Percentiles rank a stretch among this genome's conserved stretches.
Conservation (phyloP, 1,140 invertebrate species). For the Octopus bimaculoides region DNA sequence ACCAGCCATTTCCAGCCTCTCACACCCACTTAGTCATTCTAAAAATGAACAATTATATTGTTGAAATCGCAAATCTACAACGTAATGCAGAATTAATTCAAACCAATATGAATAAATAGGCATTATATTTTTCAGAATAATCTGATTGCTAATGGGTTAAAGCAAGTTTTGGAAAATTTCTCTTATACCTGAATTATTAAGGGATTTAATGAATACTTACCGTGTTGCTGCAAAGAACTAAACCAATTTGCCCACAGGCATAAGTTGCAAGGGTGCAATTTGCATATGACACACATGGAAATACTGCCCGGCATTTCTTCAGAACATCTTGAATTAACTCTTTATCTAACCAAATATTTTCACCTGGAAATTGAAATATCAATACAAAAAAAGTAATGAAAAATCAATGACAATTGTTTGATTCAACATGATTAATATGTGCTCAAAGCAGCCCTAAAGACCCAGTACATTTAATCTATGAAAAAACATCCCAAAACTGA, state of each 20-base stretch:
- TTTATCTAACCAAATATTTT: conserved; percentile 85
- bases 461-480: not conserved
- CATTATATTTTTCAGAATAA: no score
- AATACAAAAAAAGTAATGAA: not conserved
- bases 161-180: no score
- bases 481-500: not conserved
- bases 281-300: conserved; percentile 76
- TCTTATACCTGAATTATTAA: not conserved
- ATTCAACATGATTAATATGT: not conserved
- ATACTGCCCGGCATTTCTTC: conserved; percentile 71
- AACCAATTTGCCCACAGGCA: conserved; percentile 92
- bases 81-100: no score
- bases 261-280: conserved; percentile 87
- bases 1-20: no score
- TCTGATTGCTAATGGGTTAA: no score
- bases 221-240: conserved; percentile 73
- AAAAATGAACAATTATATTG: no score
- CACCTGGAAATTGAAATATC: conserved; percentile 61
- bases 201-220: conserved; percentile 51
- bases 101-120: no score
- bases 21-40: no score
- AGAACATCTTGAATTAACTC: conserved; percentile 75
- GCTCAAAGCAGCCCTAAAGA: not conserved
- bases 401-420: not conserved
- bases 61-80: no score